Evolutionary conservation across 30 jellyfish, hydroid and myxozoan genomes (phyloP).

Genomic region (Cassiopea xamachana): DNA sequence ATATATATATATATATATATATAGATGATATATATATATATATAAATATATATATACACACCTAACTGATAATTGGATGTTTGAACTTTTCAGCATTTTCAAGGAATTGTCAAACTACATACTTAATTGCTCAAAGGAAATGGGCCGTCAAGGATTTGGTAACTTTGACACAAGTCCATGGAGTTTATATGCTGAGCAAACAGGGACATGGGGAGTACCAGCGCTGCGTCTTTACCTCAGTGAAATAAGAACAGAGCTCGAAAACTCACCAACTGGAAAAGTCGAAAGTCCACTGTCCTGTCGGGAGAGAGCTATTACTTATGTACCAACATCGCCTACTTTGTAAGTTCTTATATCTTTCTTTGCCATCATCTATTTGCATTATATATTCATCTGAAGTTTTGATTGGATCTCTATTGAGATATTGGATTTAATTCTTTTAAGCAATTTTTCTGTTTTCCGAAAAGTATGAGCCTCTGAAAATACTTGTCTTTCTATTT

Average conservation of each 20-base stretch:
- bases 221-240: conserved; percentile 81
- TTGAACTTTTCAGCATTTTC: conserved; percentile 43
- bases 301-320: conserved; percentile 73
- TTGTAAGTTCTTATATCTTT: neutral
- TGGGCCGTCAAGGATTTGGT: conserved; percentile 79
- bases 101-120: conserved; percentile 87
- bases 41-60: neutral
- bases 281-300: conserved; percentile 52
- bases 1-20: too few relatives aligned
- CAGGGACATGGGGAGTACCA: conserved; percentile 96
- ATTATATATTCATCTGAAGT: too few relatives aligned
- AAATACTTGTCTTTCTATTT: too few relatives aligned
- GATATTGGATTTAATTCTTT: too few relatives aligned
- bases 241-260: conserved; percentile 67
- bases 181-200: conserved; percentile 87
- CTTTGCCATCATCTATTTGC: too few relatives aligned
- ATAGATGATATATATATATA: too few relatives aligned
- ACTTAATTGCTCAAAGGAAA: conserved; percentile 87
- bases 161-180: conserved; percentile 94
- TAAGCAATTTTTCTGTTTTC: too few relatives aligned
- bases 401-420: too few relatives aligned
- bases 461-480: too few relatives aligned
- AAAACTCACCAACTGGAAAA: conserved; percentile 69
- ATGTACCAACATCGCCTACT: conserved; percentile 42
- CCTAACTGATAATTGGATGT: neutral